Base-by-base conservation (phyloP, 2,888 invertebrate species). In the Pristionchus mayeri region DNA sequence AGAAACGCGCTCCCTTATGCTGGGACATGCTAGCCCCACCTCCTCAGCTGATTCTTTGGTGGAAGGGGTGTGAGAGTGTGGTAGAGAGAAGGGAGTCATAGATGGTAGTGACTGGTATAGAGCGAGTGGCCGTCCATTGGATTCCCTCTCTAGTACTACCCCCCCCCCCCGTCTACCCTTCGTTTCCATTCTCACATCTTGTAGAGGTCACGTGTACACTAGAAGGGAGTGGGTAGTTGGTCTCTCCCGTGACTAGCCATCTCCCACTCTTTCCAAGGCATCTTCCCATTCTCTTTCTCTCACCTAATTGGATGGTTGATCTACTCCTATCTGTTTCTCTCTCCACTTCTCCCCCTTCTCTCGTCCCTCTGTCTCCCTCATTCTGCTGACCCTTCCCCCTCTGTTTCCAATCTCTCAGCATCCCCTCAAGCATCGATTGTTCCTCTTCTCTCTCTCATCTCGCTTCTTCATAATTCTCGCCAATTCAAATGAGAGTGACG, bases 11-110 rank as follows among this genome's bases (percentile, higher is more conserved):
- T 48, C 40, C 24, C 27, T 76, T 44, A 18, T 44, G 21, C 21
- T 16, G 34, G 63, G 63, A 34, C 60, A 40, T 30, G 18, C 40
- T 67, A 18, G 34, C 34, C 40, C 79, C 79, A 54, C 79, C 79
- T 79, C 52, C 79, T 79, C 79, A 79, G 79, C 79, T 79, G 79
- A 79, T 79, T 79, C 54, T 37, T 21, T 27, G 44, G 13, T 18
- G 67, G n/a, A 34, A 37, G 67, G 67, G 30, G 71, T n/a, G 71
- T 40, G 71, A 24, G 71, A 44, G 40, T 40, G 75, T 40, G 40
- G 40, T 21, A 48, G 44, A 44, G 50, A 76, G 44, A 76, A 37
- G 27, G 71, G 76, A 76, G 76, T 44, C 76, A 48, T 76, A 30
- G 48, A 76, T 76, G 76, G 44, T 13, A 76, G 76, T 76, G 76